Evolutionary conservation across 2,113 vertebrate genomes (phyloP).

Genomic region (Struthio camelus): DNA sequence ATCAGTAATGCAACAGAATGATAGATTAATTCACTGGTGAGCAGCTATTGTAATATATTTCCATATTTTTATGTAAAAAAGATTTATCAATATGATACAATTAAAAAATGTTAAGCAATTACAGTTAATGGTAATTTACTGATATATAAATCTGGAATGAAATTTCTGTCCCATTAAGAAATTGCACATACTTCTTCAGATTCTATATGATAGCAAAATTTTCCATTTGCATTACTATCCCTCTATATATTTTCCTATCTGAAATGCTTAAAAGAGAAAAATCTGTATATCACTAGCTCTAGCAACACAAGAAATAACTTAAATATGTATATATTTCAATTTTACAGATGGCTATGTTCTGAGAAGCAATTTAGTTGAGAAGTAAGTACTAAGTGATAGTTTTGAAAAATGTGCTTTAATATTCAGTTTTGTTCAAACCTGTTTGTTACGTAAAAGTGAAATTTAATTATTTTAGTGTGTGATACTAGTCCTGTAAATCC

Average conservation of each 20-base stretch:
- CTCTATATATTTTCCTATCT: background rate
- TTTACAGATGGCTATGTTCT: conserved; percentile 90
- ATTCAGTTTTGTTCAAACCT: background rate
- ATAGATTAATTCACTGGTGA: background rate
- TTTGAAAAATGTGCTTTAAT: background rate
- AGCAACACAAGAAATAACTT: background rate
- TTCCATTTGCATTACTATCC: background rate
- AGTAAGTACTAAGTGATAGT: conserved; percentile 81
- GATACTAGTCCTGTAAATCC: background rate
- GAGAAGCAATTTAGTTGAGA: conserved; percentile 73
- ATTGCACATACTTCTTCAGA: background rate
- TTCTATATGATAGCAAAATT: background rate
- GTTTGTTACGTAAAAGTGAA: background rate
- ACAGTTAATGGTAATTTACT: background rate
- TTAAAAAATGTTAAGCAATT: background rate
- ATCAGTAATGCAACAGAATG: background rate
- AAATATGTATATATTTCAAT: conserved; percentile 29
- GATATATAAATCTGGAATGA: background rate
- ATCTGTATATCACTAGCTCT: background rate
- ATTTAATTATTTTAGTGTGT: background rate
- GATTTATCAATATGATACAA: background rate
- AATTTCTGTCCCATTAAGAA: background rate
- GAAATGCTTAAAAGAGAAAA: background rate
- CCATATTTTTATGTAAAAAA: background rate
- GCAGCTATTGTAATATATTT: background rate